Base-by-base conservation (phyloP, 2,113 vertebrate genomes). In the Lophura nycthemera region DNA sequence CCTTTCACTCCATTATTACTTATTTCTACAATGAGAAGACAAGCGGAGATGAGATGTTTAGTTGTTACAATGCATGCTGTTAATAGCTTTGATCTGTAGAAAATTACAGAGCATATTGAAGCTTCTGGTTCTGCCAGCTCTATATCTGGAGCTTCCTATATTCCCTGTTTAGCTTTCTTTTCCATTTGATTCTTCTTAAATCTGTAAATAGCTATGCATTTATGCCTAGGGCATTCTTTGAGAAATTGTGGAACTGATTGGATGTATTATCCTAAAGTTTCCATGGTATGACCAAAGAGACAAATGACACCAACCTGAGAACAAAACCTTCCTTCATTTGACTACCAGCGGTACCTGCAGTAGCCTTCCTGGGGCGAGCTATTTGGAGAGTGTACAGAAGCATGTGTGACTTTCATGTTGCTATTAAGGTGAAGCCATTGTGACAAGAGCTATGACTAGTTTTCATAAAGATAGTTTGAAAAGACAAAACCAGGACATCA, bases 381-480 rank as follows among this genome's bases (percentile, higher is more conserved):
- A 86, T 95, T 89, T 88, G 79, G 94, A 90, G 90, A 73, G 63
- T 60, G 78, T 56, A 86, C 89, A 95, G 95, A 95, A 66, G 88
- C 85, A 69, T 10, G 57, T 29, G 73, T 38, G 85, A 83, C 95
- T 97, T 96, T 96, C 72, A 96, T 96, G 95, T 95, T 61, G 88
- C 91, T 91, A 2, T 88, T 88, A 91, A 91, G 95, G 88, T 88
- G 94, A 95, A 92, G 79, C 94, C 94, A 95, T 96, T 96, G 91
- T 96, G 82, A 84, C 65, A 86, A 77, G 72, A 91, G 85, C 90
- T 83, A 64, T 54, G 95, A 92, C 13, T 78, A 81, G 91, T 91
- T 92, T 87, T 88, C 91, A 92, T 38, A 91, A 90, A 77, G 64
- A 8, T 57, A 71, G 91, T 83, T 89, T 95, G 93, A 97, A 96